phyloP scores from a whole-genome alignment of 2,113 vertebrate species.

The Alligator sinensis region DNA sequence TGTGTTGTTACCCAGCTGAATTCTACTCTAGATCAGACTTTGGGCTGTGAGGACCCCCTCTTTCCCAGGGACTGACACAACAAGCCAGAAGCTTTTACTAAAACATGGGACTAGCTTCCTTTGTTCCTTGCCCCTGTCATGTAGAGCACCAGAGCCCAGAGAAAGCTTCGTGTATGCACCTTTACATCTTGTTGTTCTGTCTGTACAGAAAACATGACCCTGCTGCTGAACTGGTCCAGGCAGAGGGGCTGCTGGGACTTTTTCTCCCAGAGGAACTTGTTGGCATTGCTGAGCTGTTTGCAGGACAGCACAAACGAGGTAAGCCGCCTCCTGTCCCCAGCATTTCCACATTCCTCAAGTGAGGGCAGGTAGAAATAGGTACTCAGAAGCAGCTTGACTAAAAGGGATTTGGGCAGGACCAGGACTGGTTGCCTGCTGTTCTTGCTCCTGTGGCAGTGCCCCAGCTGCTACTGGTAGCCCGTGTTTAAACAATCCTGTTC shows the following conservation, averaged over 20 bases:
- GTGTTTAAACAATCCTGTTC: background rate
- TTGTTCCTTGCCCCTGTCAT: background rate
- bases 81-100: background rate
- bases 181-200: background rate
- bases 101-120: background rate
- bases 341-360: no score
- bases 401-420: background rate
- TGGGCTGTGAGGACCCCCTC: background rate
- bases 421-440: background rate
- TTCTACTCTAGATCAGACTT: background rate
- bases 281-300: conserved; percentile 86
- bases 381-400: background rate
- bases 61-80: background rate
- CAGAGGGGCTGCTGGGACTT: conserved; percentile 86
- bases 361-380: background rate
- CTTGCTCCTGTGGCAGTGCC: background rate
- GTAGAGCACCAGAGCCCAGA: background rate
- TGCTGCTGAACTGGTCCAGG: conserved; percentile 79
- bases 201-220: conserved; percentile 81
- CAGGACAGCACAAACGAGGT: conserved; percentile 93
- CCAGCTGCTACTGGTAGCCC: background rate
- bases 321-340: background rate
- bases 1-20: background rate
- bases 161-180: background rate
- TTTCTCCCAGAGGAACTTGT: conserved; percentile 79